A percentile compares a stretch with the other conserved stretches of the same genome.
These are phyloP conservation scores for Eretmocerus hayati DNA, from an alignment of 2,888 invertebrate species.

Conservation along the genomic window DNA sequence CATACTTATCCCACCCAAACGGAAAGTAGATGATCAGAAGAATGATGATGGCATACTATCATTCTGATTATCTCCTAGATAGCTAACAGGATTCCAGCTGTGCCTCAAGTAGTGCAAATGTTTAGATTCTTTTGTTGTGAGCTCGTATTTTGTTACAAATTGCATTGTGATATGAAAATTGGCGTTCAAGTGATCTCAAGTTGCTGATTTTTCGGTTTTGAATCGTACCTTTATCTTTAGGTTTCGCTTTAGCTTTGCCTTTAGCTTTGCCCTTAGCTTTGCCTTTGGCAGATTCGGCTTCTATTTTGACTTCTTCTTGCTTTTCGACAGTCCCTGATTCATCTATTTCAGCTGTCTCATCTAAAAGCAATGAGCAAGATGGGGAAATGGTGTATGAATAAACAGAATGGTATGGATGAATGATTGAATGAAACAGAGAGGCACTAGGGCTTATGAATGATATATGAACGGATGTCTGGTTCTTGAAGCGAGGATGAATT, in stretches of 20 bases:
- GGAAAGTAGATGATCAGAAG: too few relatives aligned
- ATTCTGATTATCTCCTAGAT: too few relatives aligned
- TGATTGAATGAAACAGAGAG: slow-evolving; percentile 11
- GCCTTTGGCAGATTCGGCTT: slow-evolving; percentile 17
- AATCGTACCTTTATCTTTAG: slow-evolving; percentile 22
- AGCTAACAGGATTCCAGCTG: too few relatives aligned
- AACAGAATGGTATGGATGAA: slow-evolving; percentile 7
- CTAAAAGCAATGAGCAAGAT: slow-evolving; percentile 24
- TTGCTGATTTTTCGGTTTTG: slow-evolving; percentile 15
- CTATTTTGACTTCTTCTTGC: slow-evolving; percentile 22
- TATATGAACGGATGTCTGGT: background rate
- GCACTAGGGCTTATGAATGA: background rate
- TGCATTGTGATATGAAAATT: slow-evolving; percentile 20
- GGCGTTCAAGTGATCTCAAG: slow-evolving; percentile 21
- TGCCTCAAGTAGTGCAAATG: too few relatives aligned
- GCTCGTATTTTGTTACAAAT: too few relatives aligned
- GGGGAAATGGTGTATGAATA: slow-evolving; percentile 20
- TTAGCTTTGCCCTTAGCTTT: background rate
- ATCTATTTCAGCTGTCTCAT: slow-evolving; percentile 22
- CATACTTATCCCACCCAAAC: too few relatives aligned
- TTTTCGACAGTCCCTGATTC: slow-evolving; percentile 22
- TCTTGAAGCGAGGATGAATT: background rate
- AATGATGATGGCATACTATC: too few relatives aligned
- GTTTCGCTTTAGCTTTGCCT: background rate
- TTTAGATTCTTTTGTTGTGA: too few relatives aligned